A percentile compares a stretch with the other conserved stretches of the same genome.
Conservation (phyloP, 2,797 vertebrate genomes). For the Melanogrammus aeglefinus region DNA sequence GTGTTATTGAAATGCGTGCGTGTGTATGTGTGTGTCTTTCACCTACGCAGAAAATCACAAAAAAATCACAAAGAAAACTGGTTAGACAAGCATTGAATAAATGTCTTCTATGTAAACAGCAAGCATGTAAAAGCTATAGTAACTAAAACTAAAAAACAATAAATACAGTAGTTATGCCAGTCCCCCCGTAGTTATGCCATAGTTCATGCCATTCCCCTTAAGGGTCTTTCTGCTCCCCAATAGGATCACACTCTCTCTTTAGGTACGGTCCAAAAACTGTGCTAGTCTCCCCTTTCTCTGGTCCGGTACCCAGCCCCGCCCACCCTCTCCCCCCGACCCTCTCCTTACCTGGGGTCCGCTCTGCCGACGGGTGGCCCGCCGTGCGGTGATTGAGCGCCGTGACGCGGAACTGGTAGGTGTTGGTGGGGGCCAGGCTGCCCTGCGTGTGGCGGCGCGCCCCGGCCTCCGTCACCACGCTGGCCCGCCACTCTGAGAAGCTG, state of each 20-base stretch:
- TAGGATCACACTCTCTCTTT: background rate
- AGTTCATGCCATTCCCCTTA: background rate
- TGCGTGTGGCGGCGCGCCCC: constrained; percentile 72
- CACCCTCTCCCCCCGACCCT: constrained; percentile 1
- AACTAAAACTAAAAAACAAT: constrained; percentile 4
- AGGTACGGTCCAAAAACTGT: background rate
- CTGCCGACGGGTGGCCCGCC: constrained; percentile 81
- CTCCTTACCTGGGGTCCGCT: constrained; percentile 84
- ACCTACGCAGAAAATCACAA: constrained; percentile 73
- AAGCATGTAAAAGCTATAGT: constrained; percentile 9
- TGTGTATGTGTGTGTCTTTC: constrained; percentile 57
- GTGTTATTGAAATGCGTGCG: constrained; percentile 42
- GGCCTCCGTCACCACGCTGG: constrained; percentile 69
- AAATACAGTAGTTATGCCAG: no score
- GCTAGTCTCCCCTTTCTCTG: background rate
- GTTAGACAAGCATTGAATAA: constrained; percentile 3
- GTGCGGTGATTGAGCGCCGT: constrained; percentile 84
- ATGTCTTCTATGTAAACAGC: background rate
- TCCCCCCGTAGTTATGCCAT: no score
- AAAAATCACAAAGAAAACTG: constrained; percentile 40
- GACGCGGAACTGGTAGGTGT: constrained; percentile 81
- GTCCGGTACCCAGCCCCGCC: background rate
- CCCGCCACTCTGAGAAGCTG: constrained; percentile 72
- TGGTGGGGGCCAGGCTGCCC: constrained; percentile 75
- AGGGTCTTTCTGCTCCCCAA: background rate